phyloP scores from a whole-genome alignment of 2,888 invertebrate genomes.

The Morpho helenor region DNA sequence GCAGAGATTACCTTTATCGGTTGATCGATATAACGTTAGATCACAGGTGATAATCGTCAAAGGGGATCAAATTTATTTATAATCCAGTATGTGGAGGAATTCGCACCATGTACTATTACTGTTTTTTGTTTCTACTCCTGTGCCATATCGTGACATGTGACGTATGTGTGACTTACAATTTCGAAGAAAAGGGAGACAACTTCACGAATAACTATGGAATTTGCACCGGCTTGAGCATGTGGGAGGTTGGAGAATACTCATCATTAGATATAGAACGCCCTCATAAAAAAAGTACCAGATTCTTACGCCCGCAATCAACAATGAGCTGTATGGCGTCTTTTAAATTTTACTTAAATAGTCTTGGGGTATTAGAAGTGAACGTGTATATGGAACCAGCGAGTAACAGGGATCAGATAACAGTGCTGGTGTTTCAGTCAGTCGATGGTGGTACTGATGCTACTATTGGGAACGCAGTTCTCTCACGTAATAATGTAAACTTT shows the following conservation, averaged over 20 bases:
- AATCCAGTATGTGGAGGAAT: conserved; percentile 21
- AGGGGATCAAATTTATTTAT: not conserved
- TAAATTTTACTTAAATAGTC: conserved; percentile 36
- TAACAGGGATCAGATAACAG: conserved; percentile 25
- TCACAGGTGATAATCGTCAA: not conserved
- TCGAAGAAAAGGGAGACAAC: conserved; percentile 36
- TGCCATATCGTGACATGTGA: conserved; percentile 20
- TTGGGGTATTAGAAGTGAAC: conserved; percentile 41
- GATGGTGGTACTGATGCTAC: conserved; percentile 22
- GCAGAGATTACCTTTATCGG: conserved; percentile 13
- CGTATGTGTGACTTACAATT: conserved; percentile 42
- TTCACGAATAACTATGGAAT: conserved; percentile 33
- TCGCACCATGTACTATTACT: conserved; percentile 9
- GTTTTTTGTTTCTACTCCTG: conserved; percentile 19
- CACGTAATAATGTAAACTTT: conserved; percentile 21
- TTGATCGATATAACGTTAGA: conserved; percentile 27
- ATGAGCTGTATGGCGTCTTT: conserved; percentile 44
- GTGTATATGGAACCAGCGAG: conserved; percentile 34
- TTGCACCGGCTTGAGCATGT: conserved; percentile 34
- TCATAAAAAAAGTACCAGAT: conserved; percentile 33
- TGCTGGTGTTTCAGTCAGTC: conserved; percentile 32
- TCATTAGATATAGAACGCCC: conserved; percentile 33
- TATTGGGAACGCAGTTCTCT: conserved; percentile 24
- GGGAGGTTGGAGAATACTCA: conserved; percentile 38
- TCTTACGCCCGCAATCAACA: conserved; percentile 35